Evolutionary conservation across 2,888 invertebrate species (phyloP).

Genomic region (Homarus gammarus): DNA sequence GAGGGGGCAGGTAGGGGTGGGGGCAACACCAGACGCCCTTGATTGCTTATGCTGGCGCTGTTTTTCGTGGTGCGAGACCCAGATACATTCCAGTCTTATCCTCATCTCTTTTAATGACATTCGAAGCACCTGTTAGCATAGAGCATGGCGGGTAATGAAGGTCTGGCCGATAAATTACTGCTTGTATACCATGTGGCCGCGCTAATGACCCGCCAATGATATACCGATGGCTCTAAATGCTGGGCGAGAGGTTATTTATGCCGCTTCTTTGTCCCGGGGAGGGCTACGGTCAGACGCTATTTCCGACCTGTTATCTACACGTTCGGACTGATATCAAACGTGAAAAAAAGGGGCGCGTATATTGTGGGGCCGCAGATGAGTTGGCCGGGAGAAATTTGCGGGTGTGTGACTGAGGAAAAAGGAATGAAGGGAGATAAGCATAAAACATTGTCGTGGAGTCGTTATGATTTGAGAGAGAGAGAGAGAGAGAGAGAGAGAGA

Average conservation of each 20-base stretch:
- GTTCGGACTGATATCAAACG: slow-evolving; percentile 21
- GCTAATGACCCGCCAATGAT: slow-evolving; percentile 56
- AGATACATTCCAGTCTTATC: neutral
- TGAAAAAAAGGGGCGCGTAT: neutral
- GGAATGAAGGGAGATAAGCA: neutral
- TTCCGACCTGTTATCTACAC: slow-evolving; percentile 47
- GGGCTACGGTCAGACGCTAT: slow-evolving; percentile 36
- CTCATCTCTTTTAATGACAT: neutral
- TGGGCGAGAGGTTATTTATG: slow-evolving; percentile 44
- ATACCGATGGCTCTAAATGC: slow-evolving; percentile 44
- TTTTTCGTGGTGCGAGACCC: neutral
- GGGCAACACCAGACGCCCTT: too few relatives aligned
- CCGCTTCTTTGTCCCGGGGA: slow-evolving; percentile 26
- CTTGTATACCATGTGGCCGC: slow-evolving; percentile 42
- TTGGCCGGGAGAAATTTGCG: neutral
- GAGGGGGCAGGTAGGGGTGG: too few relatives aligned
- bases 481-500: too few relatives aligned
- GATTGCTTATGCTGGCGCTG: too few relatives aligned
- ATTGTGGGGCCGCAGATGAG: neutral
- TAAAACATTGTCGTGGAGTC: neutral
- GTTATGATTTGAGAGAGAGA: too few relatives aligned
- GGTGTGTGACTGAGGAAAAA: neutral
- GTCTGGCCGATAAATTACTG: slow-evolving; percentile 34
- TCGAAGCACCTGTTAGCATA: slow-evolving; percentile 41
- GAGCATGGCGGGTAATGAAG: slow-evolving; percentile 32